phyloP scores from a whole-genome alignment of 2,888 invertebrate genomes.

The Scelioninae gen. 2 region DNA sequence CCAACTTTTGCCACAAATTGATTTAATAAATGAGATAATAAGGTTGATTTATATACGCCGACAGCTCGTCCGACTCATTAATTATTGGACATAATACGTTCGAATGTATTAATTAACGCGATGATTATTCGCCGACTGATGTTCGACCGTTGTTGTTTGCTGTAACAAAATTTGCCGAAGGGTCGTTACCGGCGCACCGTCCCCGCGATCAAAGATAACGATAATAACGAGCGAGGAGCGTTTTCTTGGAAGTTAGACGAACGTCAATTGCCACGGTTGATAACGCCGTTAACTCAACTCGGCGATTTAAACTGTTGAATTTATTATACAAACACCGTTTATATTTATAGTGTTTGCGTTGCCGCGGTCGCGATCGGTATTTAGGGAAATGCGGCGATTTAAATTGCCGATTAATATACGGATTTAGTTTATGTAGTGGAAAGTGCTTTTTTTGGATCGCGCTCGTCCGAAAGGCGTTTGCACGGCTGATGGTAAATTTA shows the following conservation, averaged over 20 bases:
- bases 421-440: constrained; percentile 10
- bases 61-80: constrained; percentile 28
- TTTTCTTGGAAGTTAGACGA: constrained; percentile 31
- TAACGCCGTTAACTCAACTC: constrained; percentile 32
- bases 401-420: constrained; percentile 24
- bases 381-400: constrained; percentile 23
- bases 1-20: constrained; percentile 38
- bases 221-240: constrained; percentile 7
- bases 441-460: constrained; percentile 14
- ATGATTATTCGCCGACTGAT: constrained; percentile 21
- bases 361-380: constrained; percentile 7
- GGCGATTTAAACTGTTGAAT: constrained; percentile 24
- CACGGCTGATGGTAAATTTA: constrained; percentile 6
- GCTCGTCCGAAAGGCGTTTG: constrained; percentile 1
- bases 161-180: constrained; percentile 3
- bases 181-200: background rate
- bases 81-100: constrained; percentile 36
- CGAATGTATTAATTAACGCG: constrained; percentile 37
- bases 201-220: constrained; percentile 7
- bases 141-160: constrained; percentile 8
- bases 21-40: constrained; percentile 45
- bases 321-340: constrained; percentile 31
- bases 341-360: constrained; percentile 35
- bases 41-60: constrained; percentile 20
- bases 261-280: constrained; percentile 31